Conservation (phyloP, 2,113 vertebrate genomes). For the Seriola dumerili region DNA sequence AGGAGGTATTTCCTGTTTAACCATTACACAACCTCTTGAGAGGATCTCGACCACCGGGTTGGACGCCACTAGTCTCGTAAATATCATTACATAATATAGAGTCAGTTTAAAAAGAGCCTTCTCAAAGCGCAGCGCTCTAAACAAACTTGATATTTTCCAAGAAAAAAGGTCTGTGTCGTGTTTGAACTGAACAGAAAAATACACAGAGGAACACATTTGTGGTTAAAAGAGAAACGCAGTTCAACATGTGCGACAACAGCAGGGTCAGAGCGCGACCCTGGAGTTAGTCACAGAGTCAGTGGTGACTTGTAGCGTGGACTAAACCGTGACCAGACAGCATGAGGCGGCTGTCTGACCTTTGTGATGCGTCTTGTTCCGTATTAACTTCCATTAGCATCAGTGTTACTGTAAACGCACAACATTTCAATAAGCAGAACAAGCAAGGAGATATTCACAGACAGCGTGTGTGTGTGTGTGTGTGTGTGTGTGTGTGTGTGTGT, state of each 20-base stretch:
- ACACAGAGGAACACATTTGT: neutral
- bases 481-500: conserved; percentile 35
- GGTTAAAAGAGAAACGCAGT: neutral
- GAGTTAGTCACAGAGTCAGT: no score
- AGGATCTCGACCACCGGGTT: neutral
- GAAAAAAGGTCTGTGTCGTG: neutral
- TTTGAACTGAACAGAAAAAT: neutral
- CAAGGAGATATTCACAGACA: conserved; percentile 1
- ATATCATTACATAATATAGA: neutral
- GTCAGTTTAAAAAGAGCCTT: neutral
- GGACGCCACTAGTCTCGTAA: neutral
- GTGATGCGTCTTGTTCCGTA: neutral
- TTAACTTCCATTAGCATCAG: conserved; percentile 35
- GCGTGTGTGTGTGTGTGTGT: conserved; percentile 31
- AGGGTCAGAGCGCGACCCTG: no score
- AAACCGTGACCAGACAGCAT: neutral
- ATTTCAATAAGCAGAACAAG: conserved; percentile 23
- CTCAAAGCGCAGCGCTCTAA: neutral
- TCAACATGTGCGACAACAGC: conserved; percentile 7
- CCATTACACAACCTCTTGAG: neutral
- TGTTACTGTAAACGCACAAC: conserved; percentile 20
- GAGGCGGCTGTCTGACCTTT: conserved; percentile 19
- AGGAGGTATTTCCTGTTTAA: neutral
- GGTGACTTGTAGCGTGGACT: no score
- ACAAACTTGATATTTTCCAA: neutral